Evolutionary conservation across 2,888 invertebrate genomes (phyloP).

Genomic region (Anoncus sp.): DNA sequence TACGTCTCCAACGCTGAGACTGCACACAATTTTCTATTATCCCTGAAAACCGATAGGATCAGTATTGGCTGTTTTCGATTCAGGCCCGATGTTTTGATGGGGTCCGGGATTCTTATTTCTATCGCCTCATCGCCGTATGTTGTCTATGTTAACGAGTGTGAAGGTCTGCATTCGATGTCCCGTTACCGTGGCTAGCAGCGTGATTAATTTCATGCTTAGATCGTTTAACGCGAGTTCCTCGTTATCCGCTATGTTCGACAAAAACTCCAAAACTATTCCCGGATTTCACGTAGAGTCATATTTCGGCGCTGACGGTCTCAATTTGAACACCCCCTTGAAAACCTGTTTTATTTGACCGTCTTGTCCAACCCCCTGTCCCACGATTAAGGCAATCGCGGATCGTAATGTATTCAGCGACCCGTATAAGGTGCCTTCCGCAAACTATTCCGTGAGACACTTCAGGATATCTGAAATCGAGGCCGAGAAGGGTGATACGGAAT

Average conservation of each 20-base stretch:
- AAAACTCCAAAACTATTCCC: constrained; percentile 37
- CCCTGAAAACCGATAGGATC: constrained; percentile 30
- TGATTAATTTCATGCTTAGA: constrained; percentile 66
- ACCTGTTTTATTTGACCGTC: constrained; percentile 57
- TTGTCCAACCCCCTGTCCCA: background rate
- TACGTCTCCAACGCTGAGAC: constrained; percentile 37
- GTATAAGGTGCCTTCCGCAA: constrained; percentile 42
- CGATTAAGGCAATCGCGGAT: background rate
- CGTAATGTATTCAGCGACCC: constrained; percentile 67
- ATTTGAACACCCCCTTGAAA: constrained; percentile 63
- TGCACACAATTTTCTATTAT: constrained; percentile 34
- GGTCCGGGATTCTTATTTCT: constrained; percentile 36
- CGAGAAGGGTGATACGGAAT: constrained; percentile 30
- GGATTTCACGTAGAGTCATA: constrained; percentile 72
- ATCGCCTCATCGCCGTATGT: constrained; percentile 28
- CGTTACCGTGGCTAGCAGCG: constrained; percentile 56
- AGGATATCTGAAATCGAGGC: constrained; percentile 34
- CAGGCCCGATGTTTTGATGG: constrained; percentile 39
- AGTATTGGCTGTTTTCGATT: constrained; percentile 47
- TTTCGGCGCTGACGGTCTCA: constrained; percentile 60
- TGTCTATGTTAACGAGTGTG: constrained; percentile 32
- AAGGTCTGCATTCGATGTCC: constrained; percentile 54
- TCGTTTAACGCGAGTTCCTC: constrained; percentile 47
- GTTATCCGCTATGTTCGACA: constrained; percentile 29
- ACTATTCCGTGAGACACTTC: constrained; percentile 9